Evolutionary conservation across 1,140 invertebrate genomes (phyloP), one percentile per base, ranked within the genome.

Genomic region (Paracyclopina nana): DNA sequence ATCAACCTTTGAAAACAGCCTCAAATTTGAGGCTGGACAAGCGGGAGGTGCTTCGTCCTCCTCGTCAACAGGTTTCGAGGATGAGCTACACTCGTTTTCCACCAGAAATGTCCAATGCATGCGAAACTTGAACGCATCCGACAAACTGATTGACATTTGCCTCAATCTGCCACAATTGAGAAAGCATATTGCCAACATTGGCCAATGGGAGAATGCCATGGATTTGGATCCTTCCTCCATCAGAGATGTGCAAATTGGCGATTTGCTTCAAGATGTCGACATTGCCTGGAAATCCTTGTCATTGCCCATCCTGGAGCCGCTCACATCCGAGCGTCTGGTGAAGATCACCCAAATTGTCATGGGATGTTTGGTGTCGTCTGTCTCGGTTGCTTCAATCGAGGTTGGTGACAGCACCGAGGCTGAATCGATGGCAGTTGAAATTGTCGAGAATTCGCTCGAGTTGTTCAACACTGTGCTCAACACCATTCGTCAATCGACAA

Each of bases 391-490:
- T 4, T 16, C 34, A 2, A 38, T 20, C 4, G n/a, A 38, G 20
- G 20, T n/a, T 38, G 20, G 14, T 20, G 5, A 72, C 52, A 78
- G 80, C 56, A 75, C 77, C 46, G 77, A 79, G 55, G 70, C 71
- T n/a, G 77, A 80, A 60, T 63, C 70, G 30, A 66, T 78, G 54
- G 74, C 76, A 0, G 75, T 78, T 1, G 72, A 70, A 1, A 64
- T 82, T 29, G 77, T 80, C 12, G 76, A 78, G 58, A 76, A 75
- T 55, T 74, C 76, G 60, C 62, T 86, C 34, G 80, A 82, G 62
- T 77, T 91, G 54, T 90, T 84, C 61, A 78, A 77, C 56, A 73
- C 74, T 53, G 77, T 90, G 29, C 79, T 80, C 2, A 74, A 73
- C 54, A 76, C 77, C 12, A 80, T 91, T 52, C 80, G 78, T 63